A percentile compares a stretch with the other conserved stretches of the same genome.
Conservation (phyloP, 2,888 invertebrate species). For the Mesorhabditis sp. region DNA sequence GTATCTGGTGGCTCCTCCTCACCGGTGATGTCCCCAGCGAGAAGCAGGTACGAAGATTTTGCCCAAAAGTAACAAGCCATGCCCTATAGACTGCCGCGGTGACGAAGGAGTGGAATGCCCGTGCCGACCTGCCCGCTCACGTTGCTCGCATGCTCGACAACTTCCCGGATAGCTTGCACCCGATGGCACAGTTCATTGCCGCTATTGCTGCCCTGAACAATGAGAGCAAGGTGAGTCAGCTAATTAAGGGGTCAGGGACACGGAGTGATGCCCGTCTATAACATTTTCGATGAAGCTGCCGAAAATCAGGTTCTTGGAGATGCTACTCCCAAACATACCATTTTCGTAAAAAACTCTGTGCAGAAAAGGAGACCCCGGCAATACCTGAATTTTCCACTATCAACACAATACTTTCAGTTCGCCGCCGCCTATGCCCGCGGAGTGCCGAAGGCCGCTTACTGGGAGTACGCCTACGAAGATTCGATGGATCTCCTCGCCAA, state of each 20-base stretch:
- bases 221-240: constrained; percentile 70
- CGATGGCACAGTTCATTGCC: constrained; percentile 85
- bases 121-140: constrained; percentile 85
- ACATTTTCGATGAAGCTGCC: no score
- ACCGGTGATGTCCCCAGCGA: constrained; percentile 83
- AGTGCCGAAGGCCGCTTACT: constrained; percentile 63
- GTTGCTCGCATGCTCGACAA: constrained; percentile 88
- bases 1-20: constrained; percentile 85
- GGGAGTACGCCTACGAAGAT: constrained; percentile 63
- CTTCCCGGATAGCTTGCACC: constrained; percentile 82
- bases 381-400: no score
- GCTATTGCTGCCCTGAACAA: constrained; percentile 86
- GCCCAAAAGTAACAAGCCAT: background rate
- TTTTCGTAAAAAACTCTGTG: no score
- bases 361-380: no score
- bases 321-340: no score
- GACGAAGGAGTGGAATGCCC: constrained; percentile 78
- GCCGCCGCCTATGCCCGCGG: constrained; percentile 84
- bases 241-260: background rate
- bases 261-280: background rate
- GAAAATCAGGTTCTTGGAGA: no score
- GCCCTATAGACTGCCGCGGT: constrained; percentile 64
- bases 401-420: constrained; percentile 63
- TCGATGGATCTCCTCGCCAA: constrained; percentile 91
- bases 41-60: constrained; percentile 65